Conservation (phyloP, 2,888 invertebrate species). For the Nemotelus pantherinus region DNA sequence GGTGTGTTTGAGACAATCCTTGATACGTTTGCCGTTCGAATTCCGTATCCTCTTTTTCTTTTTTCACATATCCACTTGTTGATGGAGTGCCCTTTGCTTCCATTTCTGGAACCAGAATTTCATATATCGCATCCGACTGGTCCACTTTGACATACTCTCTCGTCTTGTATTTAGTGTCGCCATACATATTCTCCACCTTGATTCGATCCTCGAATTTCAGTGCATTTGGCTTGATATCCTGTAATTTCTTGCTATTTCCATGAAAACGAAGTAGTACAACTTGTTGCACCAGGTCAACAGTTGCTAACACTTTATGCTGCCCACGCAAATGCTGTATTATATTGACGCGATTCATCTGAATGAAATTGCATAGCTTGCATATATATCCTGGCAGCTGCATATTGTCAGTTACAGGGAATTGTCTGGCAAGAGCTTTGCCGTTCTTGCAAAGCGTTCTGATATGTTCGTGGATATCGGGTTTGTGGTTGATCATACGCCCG, state of each 20-base stretch:
- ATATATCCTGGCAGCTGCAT: constrained; percentile 67
- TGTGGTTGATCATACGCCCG: constrained; percentile 46
- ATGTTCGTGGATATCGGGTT: constrained; percentile 51
- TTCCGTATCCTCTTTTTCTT: constrained; percentile 44
- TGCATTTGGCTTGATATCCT: neutral
- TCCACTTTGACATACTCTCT: constrained; percentile 23
- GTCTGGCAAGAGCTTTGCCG: constrained; percentile 28
- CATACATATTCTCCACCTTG: constrained; percentile 5
- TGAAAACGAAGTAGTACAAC: constrained; percentile 52
- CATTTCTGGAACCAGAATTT: constrained; percentile 20
- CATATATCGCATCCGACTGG: constrained; percentile 20
- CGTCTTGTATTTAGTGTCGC: constrained; percentile 26
- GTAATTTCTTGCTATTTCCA: constrained; percentile 44
- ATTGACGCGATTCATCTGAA: constrained; percentile 72
- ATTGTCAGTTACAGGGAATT: constrained; percentile 15
- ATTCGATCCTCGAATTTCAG: constrained; percentile 18
- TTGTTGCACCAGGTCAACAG: constrained; percentile 45
- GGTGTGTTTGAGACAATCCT: neutral
- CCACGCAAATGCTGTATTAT: constrained; percentile 70
- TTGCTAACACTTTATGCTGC: constrained; percentile 56
- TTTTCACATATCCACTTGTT: constrained; percentile 13
- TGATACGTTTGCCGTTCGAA: constrained; percentile 52
- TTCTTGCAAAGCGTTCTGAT: constrained; percentile 40
- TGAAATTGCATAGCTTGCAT: constrained; percentile 78
- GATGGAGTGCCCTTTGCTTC: neutral